phyloP scores from a whole-genome alignment of 2,888 invertebrate species.

The Euspilapteryx auroguttella region DNA sequence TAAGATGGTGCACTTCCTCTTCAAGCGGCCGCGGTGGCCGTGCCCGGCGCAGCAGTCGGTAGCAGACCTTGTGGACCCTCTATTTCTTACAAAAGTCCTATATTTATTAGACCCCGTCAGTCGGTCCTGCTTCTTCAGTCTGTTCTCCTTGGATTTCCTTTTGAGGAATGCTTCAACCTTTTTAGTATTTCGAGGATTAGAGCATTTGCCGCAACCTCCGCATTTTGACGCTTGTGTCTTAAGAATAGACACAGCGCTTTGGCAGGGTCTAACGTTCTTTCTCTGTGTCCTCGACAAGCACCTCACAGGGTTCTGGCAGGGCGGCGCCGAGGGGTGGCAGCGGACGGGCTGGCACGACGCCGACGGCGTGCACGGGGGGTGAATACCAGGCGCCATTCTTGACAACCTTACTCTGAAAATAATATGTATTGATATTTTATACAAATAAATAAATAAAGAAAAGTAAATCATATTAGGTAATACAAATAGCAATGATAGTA shows the following conservation, averaged over 20 bases:
- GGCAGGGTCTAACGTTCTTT: constrained; percentile 28
- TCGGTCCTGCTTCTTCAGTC: no score
- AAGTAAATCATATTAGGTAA: no score
- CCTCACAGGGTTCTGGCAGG: constrained; percentile 32
- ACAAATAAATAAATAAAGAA: no score
- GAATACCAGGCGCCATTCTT: no score
- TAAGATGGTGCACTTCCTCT: constrained; percentile 9
- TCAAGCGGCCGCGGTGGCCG: constrained; percentile 35
- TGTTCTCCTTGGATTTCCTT: no score
- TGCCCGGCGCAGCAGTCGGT: constrained; percentile 30
- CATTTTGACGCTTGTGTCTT: constrained; percentile 30
- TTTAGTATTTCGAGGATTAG: no score
- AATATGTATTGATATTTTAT: no score
- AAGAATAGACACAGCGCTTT: constrained; percentile 41
- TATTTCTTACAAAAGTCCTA: no score
- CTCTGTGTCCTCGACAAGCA: constrained; percentile 27
- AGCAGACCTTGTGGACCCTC: constrained; percentile 14
- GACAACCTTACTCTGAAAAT: no score
- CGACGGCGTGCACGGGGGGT: constrained; percentile 41
- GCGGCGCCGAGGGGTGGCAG: constrained; percentile 38
- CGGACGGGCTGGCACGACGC: constrained; percentile 33
- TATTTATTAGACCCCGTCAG: no score
- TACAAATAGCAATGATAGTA: no score
- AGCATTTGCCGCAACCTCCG: constrained; percentile 21
- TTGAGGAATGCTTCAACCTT: no score